Base-by-base conservation (phyloP, 2,113 vertebrate species). In the Cephalopterus ornatus region DNA sequence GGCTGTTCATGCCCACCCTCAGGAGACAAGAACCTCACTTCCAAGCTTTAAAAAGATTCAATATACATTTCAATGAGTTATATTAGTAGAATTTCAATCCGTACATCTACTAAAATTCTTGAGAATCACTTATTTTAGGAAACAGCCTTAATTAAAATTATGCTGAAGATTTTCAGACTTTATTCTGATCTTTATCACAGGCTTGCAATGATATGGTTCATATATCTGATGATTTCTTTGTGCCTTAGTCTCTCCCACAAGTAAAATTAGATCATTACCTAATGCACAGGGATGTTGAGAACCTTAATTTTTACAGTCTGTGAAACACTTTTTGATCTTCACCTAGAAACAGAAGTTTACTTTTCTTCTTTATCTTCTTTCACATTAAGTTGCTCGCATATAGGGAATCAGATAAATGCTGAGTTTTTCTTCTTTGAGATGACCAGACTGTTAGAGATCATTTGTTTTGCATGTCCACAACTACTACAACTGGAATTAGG, bases 351-450 rank as follows among this genome's bases (percentile, higher is more conserved):
- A 28, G 8, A 32, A 33, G 20, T 74, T 97, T 67, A 95, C 81
- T 95, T 94, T 92, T 88, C 95, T 95, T 68, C 89, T 37, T 58
- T 78, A 8, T 70, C 42, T 92, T 97, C 89, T 61, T 92, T 97
- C 90, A 37, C 8, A 72, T 85, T 92, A 97, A 65, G 58, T 97
- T 92, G n/a, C 85, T 96, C 78, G 95, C 55, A 80, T 96, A 89
- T 2, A 77, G 49, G 68, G 97, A 97, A 20, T 93, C 79, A 37
- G 83, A 96, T 27, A 91, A 73, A 73, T 75, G n/a, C 21, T 76
- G 59, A 47, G 7, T 22, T 85, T 88, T n/a, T 92, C 80, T 70
- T 84, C 93, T 91, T 78, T 87, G 9, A 85, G 46, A 20, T 33
- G 42, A 76, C 76, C 50, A n/a, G 62, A 26, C 62, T 49, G 5